Evolutionary conservation across 2,797 vertebrate species (phyloP), one percentile per base, ranked within the genome.

Genomic region (Arvicola amphibius): DNA sequence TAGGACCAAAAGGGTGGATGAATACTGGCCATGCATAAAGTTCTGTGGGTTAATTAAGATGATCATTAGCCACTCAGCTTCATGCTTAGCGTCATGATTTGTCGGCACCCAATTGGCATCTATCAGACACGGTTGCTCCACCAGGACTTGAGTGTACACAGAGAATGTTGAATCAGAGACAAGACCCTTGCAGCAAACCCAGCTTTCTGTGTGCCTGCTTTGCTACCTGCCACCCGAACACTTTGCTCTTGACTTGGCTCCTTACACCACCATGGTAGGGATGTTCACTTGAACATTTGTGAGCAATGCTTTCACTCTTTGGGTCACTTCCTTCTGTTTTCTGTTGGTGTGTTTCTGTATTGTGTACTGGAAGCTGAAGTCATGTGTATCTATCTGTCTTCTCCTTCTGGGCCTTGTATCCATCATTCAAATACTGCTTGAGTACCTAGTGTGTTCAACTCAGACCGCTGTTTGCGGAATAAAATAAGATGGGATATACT

Each of bases 31-130:
- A 1, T 92, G 97, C 96, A 94, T 94, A 96, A 97, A 97, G 87
- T 97, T 94, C 80, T 95, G 96, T 97, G 86, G 96, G 97, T 98
- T 97, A 96, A 98, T 97, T 92, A 98, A 97, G 92, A 97, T 97
- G 97, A 98, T 97, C 97, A 97, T 97, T 98, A 98, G 95, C 97
- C 97, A 86, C 93, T 95, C 46, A 0, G 74, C 86, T 59, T 91
- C 63, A 40, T 83, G 83, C 87, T 88, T 59, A 81, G 69, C 83
- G 91, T 94, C 94, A 61, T 27, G 96, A 98, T 96, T 98, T 96
- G 96, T 81, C 97, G 96, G 92, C 94, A 88, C 65, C 94, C 88
- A 93, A 88, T 91, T 80, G 93, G 97, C 91, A 90, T 96, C 88
- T 87, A 43, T 95, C 84, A 61, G 76, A 92, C 84, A 79, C 83